phyloP scores from a whole-genome alignment of 37 sponge, comb jelly and placozoan species.

The Spongilla lacustris region DNA sequence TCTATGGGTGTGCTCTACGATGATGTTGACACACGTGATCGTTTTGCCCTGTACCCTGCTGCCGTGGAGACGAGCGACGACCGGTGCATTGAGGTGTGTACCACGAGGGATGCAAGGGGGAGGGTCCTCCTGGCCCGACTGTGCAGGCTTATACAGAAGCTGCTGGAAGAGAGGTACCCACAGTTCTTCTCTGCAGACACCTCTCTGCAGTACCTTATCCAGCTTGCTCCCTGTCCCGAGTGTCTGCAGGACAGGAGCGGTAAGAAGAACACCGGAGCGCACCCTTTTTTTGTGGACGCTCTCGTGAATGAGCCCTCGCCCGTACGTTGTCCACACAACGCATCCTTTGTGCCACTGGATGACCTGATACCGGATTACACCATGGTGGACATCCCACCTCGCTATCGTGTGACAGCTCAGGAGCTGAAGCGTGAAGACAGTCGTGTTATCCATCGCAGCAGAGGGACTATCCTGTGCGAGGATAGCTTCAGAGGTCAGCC shows the following conservation, averaged over 20 bases:
- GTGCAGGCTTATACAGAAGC: slow-evolving; percentile 53
- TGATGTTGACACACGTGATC: neutral
- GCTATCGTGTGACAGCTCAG: slow-evolving; percentile 3
- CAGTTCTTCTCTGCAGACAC: slow-evolving; percentile 55
- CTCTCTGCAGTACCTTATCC: slow-evolving; percentile 45
- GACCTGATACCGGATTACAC: slow-evolving; percentile 74
- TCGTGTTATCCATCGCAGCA: slow-evolving; percentile 37
- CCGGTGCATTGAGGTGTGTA: slow-evolving; percentile 72
- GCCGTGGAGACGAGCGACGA: slow-evolving; percentile 63
- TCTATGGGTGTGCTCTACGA: slow-evolving; percentile 46
- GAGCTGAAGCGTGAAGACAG: slow-evolving; percentile 26
- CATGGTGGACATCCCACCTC: slow-evolving; percentile 58
- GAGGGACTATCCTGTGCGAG: slow-evolving; percentile 3
- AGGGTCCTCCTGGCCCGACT: slow-evolving; percentile 61
- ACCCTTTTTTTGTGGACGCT: slow-evolving; percentile 63
- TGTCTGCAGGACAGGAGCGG: slow-evolving; percentile 26
- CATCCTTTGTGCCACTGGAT: slow-evolving; percentile 48
- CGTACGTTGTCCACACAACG: slow-evolving; percentile 53
- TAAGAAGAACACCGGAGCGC: slow-evolving; percentile 23
- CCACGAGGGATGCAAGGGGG: slow-evolving; percentile 34
- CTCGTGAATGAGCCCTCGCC: slow-evolving; percentile 41
- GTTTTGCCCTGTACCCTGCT: slow-evolving; percentile 39
- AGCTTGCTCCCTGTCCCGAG: slow-evolving; percentile 59
- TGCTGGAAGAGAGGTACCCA: slow-evolving; percentile 76
- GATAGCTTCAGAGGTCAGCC: slow-evolving; percentile 18